These are phyloP conservation scores for Solea senegalensis DNA, from an alignment of 2,113 vertebrate species.

Conservation along the genomic window DNA sequence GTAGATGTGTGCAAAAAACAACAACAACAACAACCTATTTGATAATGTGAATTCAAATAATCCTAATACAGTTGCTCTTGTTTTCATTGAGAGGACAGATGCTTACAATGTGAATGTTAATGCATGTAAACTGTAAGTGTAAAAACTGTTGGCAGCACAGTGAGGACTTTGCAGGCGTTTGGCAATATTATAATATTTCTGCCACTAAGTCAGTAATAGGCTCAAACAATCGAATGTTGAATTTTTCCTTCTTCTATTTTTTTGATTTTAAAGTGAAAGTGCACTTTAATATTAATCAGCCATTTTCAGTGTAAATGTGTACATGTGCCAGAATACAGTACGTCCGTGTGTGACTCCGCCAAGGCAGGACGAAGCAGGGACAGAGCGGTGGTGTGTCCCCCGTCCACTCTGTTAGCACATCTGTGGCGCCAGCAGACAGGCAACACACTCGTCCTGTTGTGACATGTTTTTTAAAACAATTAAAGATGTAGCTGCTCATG, in stretches of 20 bases:
- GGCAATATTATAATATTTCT: slow-evolving; percentile 51
- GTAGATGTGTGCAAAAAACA: slow-evolving; percentile 21
- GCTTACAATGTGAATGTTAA: slow-evolving; percentile 63
- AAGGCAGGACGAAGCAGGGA: slow-evolving; percentile 35
- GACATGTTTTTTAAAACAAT: slow-evolving; percentile 86
- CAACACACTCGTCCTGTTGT: slow-evolving; percentile 80
- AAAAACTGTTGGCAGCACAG: slow-evolving; percentile 33
- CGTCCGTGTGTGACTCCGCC: slow-evolving; percentile 35
- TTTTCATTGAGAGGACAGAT: slow-evolving; percentile 54
- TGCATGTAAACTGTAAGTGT: slow-evolving; percentile 70
- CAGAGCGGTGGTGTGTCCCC: slow-evolving; percentile 36
- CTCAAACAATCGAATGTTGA: slow-evolving; percentile 36
- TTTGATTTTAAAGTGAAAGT: slow-evolving; percentile 69
- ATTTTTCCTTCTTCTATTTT: slow-evolving; percentile 5
- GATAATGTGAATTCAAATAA: slow-evolving; percentile 80
- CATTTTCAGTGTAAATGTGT: slow-evolving; percentile 62
- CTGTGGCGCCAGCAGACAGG: slow-evolving; percentile 70
- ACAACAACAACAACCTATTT: slow-evolving; percentile 53
- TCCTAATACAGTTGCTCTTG: slow-evolving; percentile 39
- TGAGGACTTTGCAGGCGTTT: slow-evolving; percentile 28
- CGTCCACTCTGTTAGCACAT: slow-evolving; percentile 73
- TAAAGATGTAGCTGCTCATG: slow-evolving; percentile 85
- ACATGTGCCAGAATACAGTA: slow-evolving; percentile 57
- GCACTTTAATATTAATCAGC: slow-evolving; percentile 73
- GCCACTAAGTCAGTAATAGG: slow-evolving; percentile 44